phyloP scores from a whole-genome alignment of 1,140 invertebrate genomes.

The Luehdorfia chinensis region DNA sequence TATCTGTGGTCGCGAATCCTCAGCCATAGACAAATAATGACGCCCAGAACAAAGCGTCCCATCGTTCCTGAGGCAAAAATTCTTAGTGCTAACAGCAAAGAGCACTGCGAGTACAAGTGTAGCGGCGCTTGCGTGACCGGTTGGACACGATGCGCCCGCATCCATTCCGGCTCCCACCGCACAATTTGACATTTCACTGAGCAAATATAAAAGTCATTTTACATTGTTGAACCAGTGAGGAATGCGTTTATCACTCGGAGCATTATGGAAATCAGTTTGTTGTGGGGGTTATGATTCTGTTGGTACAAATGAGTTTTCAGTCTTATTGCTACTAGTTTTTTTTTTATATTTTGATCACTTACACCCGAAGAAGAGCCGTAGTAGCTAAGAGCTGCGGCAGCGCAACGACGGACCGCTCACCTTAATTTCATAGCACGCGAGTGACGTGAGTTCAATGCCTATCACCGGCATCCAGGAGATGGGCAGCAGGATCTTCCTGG shows the following conservation, averaged over 20 bases:
- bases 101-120: slow-evolving; percentile 40
- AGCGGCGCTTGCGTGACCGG: slow-evolving; percentile 57
- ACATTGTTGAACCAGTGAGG: slow-evolving; percentile 35
- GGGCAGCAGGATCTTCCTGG: too few relatives aligned
- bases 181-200: slow-evolving; percentile 74
- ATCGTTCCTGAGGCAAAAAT: slow-evolving; percentile 13
- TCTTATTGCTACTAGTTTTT: too few relatives aligned
- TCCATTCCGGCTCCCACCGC: slow-evolving; percentile 59
- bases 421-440: too few relatives aligned
- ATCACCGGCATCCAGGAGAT: too few relatives aligned
- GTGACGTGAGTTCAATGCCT: too few relatives aligned
- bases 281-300: not conserved
- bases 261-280: slow-evolving; percentile 11
- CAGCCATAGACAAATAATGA: slow-evolving; percentile 11
- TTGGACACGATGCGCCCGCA: slow-evolving; percentile 42
- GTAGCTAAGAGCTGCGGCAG: too few relatives aligned
- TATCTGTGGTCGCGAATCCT: too few relatives aligned
- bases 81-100: slow-evolving; percentile 10
- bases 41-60: slow-evolving; percentile 13
- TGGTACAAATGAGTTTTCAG: slow-evolving; percentile 11
- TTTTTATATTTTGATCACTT: too few relatives aligned
- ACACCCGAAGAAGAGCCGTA: too few relatives aligned
- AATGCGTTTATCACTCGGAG: slow-evolving; percentile 37
- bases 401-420: too few relatives aligned
- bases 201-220: slow-evolving; percentile 71